phyloP scores from a whole-genome alignment of 2,113 vertebrate species.

The Eidolon helvum region DNA sequence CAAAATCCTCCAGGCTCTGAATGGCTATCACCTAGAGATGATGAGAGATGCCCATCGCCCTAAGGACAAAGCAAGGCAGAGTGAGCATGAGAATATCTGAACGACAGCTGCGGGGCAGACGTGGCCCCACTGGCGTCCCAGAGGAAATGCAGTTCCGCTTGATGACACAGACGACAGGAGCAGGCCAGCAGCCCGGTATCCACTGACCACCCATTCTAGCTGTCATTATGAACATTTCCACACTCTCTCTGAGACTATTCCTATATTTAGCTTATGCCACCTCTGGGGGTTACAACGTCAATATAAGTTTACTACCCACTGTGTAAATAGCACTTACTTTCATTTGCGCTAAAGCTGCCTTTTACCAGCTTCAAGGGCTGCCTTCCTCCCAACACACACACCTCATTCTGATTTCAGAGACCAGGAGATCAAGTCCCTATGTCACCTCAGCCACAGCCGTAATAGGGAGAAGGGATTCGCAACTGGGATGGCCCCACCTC shows the following conservation, averaged over 20 bases:
- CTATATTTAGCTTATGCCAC: conserved; percentile 29
- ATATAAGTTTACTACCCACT: conserved; percentile 14
- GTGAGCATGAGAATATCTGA: not conserved
- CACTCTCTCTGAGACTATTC: not conserved
- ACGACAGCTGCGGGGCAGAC: accelerated
- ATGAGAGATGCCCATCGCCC: not conserved
- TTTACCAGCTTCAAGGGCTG: not conserved
- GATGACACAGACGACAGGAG: not conserved
- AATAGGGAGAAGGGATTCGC: not conserved
- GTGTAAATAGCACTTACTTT: conserved; percentile 29
- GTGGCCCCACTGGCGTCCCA: not conserved
- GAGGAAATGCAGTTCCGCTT: not conserved
- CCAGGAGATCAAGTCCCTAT: not conserved
- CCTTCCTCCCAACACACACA: not conserved
- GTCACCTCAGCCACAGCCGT: not conserved
- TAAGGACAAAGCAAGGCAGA: not conserved
- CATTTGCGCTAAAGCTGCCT: not conserved
- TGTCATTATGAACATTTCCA: not conserved
- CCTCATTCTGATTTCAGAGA: not conserved
- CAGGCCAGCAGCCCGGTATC: accelerated
- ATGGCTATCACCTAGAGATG: not conserved
- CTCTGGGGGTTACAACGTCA: not conserved
- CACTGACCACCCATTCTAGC: not conserved
- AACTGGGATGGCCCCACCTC: not conserved
- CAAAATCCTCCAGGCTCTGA: not conserved